Evolutionary conservation across 2,888 invertebrate genomes (phyloP), one percentile per base, ranked within the genome.

Genomic region (Apodemia duryi): DNA sequence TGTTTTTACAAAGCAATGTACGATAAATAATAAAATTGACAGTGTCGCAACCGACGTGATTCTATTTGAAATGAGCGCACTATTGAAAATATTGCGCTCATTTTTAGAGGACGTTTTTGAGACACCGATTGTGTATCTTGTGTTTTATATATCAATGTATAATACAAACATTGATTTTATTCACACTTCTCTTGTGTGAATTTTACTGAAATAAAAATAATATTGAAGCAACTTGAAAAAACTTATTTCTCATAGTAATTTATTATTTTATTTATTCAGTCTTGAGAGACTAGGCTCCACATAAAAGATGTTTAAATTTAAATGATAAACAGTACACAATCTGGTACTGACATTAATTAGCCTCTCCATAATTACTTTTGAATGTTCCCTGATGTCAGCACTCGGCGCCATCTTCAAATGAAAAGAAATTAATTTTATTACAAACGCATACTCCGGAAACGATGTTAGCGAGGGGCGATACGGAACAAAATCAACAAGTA

Each of bases 401-500:
- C 66, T 49, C 66, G 49, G 66, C 35, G 13, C 65, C 49, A 49
- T 49, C 49, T 49, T 49, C 49, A 13, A 49, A 71, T 71, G 69
- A 69, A 69, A 71, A 70, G 61, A 69, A 67, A 69, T 69, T 70
- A 74, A 70, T 73, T 71, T 73, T 70, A 75, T 75, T 71, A 69
- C 65, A 68, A 71, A 73, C 67, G 65, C 66, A 75, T n/a, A 49
- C 49, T 51, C 86, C 89, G 89, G 89, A 88, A 86, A 84, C 71
- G 77, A 77, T 75, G 78, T 77, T 77, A 75, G 80, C 79, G 74
- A 74, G 81, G 79, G 81, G 79, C 80, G 83, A 82, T 81, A 80
- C 79, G 81, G 80, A 81, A 84, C 83, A 84, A 83, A 88, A 85
- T 84, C 86, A 86, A 88, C 86, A 88, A 87, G 84, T 83, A 77